Evolutionary conservation across 2,113 vertebrate genomes (phyloP), one percentile per base, ranked within the genome.

Genomic region (Corynorhinus townsendii): DNA sequence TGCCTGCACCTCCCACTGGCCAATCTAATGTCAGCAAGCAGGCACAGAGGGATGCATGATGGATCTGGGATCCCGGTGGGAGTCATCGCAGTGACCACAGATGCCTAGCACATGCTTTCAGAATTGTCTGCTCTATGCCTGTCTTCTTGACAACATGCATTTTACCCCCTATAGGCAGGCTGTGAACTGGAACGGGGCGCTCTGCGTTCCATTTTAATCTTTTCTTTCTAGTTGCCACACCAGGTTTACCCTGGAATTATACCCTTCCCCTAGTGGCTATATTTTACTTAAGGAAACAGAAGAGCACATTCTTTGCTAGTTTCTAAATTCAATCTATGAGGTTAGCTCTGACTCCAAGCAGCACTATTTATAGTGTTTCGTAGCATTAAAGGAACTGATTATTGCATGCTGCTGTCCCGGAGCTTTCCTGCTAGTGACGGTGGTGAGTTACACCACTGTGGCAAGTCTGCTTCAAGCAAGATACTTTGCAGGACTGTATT

Each of bases 241-340:
- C 66, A 85, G 79, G 45, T 72, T 87, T 89, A 75, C 59, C 71
- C 43, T 93, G 89, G n/a, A 94, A 92, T 86, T 64, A 76, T 12
- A 59, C 26, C 45, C 54, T 89, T 75, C 11, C 35, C 43, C 33
- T 22, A 16, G 52, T 77, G 11, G 73, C 38, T 93, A 56, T 89
- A n/a, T 95, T 96, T 91, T 59, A 68, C 72, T 84, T 20, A 59
- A 87, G 84, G 92, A 96, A 93, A 89, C 72, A 93, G 86, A 89
- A 88, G 5, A 56, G 33, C 33, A 5, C 54, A 40, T 24, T 52
- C 76, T 75, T 82, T 33, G 54, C 72, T 73, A 28, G 76, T 89
- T 96, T 95, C 92, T 89, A 92, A 93, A 90, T 95, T 90, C 54
- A 56, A 16, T 40, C 71, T 28, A 8, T 1, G 56, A 77, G 43